phyloP scores from a whole-genome alignment of 1,140 invertebrate species.

The Heterodera schachtii region DNA sequence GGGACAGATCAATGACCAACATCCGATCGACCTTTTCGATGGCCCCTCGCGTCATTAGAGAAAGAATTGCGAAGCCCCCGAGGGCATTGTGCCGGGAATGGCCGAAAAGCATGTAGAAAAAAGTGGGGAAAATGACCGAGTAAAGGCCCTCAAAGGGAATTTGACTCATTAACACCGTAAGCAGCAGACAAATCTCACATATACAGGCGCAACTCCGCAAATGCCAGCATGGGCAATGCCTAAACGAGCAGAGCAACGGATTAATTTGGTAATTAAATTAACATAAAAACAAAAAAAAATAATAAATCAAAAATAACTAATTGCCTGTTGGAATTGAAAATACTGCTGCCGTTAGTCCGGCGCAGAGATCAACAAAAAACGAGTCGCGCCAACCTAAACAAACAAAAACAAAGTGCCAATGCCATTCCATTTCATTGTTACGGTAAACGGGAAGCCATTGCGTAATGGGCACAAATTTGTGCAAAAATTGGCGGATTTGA shows the following conservation, averaged over 20 bases:
- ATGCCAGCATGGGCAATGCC: conserved; percentile 63
- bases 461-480: conserved; percentile 48
- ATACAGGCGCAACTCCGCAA: conserved; percentile 63
- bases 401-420: neutral
- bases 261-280: neutral
- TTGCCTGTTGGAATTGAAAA: conserved; percentile 59
- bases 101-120: conserved; percentile 63
- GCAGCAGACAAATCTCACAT: conserved; percentile 31
- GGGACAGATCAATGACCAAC: conserved; percentile 12
- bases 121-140: conserved; percentile 63
- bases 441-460: conserved; percentile 53
- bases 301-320: neutral
- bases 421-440: neutral
- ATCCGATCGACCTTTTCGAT: conserved; percentile 44
- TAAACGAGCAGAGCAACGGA: conserved; percentile 17
- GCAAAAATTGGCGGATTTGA: neutral
- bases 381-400: conserved; percentile 43
- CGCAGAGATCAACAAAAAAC: conserved; percentile 60
- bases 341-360: conserved; percentile 61
- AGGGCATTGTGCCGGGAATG: conserved; percentile 62
- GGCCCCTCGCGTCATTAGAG: conserved; percentile 44
- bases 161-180: no score
- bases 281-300: no score
- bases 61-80: conserved; percentile 52
- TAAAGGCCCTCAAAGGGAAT: conserved; percentile 45